Percentiles rank a stretch among this genome's conserved stretches.
These are phyloP conservation scores for Heteromormyrus szaboi DNA, from an alignment of 2,797 vertebrate genomes.

Conservation along the genomic window DNA sequence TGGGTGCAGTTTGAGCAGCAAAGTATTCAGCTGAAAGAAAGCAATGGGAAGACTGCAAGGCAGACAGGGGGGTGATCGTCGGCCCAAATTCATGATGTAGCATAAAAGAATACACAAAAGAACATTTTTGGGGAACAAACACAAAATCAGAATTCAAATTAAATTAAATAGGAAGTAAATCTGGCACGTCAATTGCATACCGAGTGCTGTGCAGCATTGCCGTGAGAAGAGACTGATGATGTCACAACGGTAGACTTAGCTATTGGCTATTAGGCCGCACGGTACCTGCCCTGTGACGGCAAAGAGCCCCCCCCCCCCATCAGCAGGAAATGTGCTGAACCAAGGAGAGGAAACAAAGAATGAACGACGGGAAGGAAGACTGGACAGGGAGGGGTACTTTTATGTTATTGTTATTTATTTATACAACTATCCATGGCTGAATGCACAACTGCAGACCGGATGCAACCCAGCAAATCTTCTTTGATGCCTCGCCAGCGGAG, in stretches of 20 bases:
- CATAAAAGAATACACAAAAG: neutral
- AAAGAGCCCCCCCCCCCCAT: neutral
- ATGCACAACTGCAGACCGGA: neutral
- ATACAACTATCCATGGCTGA: neutral
- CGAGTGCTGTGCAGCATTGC: neutral
- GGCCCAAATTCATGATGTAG: neutral
- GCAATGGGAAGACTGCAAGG: neutral
- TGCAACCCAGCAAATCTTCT: neutral
- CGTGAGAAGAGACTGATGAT: neutral
- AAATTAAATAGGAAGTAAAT: neutral
- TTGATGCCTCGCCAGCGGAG: neutral
- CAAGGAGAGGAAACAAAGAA: neutral
- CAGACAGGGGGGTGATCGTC: neutral
- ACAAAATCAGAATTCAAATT: neutral
- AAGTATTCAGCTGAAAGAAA: slow-evolving; percentile 5
- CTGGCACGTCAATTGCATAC: neutral
- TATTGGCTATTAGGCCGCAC: neutral
- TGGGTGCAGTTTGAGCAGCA: neutral
- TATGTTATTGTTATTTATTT: neutral
- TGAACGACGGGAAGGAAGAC: slow-evolving; percentile 1
- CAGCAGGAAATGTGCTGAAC: neutral
- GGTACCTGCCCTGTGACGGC: neutral
- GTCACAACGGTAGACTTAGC: neutral
- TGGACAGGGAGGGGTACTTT: neutral
- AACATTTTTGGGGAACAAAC: neutral